phyloP scores from a whole-genome alignment of 2,888 invertebrate genomes.

The Frankliniella fusca region DNA sequence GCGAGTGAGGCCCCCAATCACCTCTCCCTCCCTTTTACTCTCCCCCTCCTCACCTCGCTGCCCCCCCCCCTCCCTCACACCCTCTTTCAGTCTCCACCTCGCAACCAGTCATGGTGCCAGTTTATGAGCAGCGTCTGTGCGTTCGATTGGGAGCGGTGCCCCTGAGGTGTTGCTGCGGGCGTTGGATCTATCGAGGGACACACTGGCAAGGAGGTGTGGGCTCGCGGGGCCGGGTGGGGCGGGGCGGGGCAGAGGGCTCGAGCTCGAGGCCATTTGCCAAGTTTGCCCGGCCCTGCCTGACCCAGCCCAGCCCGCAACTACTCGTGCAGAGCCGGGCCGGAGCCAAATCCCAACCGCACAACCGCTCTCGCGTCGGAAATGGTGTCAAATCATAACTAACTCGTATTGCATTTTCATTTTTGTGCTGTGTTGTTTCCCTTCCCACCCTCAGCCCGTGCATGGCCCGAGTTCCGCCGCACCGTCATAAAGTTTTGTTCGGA shows the following conservation, averaged over 20 bases:
- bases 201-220: not conserved
- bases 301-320: not conserved
- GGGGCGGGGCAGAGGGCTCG: not conserved
- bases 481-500: too few species aligned
- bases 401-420: too few species aligned
- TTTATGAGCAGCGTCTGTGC: too few species aligned
- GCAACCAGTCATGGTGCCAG: too few species aligned
- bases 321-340: not conserved
- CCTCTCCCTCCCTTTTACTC: not conserved
- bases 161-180: not conserved
- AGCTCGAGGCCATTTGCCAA: not conserved
- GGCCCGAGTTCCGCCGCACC: too few species aligned
- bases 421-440: too few species aligned
- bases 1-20: not conserved
- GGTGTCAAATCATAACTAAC: too few species aligned
- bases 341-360: not conserved
- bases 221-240: not conserved
- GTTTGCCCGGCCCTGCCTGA: not conserved
- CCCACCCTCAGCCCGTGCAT: too few species aligned
- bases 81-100: too few species aligned
- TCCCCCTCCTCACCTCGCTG: not conserved
- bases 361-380: too few species aligned
- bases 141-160: not conserved
- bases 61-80: too few species aligned
- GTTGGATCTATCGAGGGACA: not conserved